These are phyloP conservation scores for Electrona antarctica DNA, from an alignment of 2,113 vertebrate species.

Conservation along the genomic window DNA sequence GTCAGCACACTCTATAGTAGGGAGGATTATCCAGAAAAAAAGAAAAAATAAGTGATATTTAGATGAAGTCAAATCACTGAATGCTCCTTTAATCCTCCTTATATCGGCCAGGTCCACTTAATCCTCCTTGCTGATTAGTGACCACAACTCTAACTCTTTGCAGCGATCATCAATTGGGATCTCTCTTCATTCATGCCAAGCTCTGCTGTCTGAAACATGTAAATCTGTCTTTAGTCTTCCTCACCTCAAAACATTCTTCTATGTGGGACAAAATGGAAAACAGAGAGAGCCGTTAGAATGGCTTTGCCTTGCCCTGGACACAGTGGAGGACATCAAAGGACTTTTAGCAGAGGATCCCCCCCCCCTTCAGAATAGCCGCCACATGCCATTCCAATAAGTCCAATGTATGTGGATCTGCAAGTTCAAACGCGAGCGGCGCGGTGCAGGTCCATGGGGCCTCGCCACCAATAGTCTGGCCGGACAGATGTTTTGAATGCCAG, in stretches of 20 bases:
- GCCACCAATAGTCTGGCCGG: constrained; percentile 61
- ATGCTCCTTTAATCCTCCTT: too few species aligned
- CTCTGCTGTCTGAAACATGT: constrained; percentile 60
- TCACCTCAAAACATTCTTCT: constrained; percentile 61
- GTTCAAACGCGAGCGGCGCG: constrained; percentile 76
- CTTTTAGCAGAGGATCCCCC: constrained; percentile 61
- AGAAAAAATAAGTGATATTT: too few species aligned
- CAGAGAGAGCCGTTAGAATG: constrained; percentile 57
- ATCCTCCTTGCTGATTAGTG: constrained; percentile 11
- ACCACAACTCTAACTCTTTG: background rate
- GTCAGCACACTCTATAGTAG: too few species aligned
- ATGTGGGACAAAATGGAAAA: constrained; percentile 65
- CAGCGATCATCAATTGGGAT: constrained; percentile 15
- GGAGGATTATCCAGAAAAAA: too few species aligned
- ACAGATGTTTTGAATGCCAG: constrained; percentile 77
- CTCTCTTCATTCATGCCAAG: constrained; percentile 18
- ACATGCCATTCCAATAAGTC: constrained; percentile 80
- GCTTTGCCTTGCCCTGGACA: constrained; percentile 66
- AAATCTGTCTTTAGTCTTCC: constrained; percentile 62
- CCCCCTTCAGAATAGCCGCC: constrained; percentile 70
- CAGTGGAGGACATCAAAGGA: constrained; percentile 74
- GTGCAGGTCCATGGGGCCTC: constrained; percentile 65
- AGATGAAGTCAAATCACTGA: too few species aligned
- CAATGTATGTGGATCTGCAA: constrained; percentile 68
- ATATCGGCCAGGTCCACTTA: background rate